Conservation (phyloP, 2,113 vertebrate species). For the Sula dactylatra region DNA sequence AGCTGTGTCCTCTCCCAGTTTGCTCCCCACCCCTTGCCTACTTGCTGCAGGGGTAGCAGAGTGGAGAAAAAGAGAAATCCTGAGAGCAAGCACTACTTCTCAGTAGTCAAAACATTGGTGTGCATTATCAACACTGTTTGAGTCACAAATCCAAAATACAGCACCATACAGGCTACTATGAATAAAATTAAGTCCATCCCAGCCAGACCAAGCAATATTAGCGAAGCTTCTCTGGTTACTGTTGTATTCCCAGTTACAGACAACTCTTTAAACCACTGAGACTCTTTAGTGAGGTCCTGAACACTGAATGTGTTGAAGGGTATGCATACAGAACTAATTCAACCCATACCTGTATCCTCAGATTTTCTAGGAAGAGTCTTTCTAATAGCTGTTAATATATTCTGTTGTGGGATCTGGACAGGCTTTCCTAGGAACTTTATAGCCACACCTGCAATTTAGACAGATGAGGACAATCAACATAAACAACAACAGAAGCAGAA, state of each 20-base stretch:
- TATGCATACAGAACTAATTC: background rate
- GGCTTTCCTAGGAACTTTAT: background rate
- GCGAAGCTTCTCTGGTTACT: background rate
- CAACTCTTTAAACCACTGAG: background rate
- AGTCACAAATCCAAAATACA: background rate
- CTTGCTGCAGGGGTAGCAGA: background rate
- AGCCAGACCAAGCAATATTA: background rate
- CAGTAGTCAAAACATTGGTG: background rate
- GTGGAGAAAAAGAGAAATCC: background rate
- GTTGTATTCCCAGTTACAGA: background rate
- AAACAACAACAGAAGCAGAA: conserved; percentile 44
- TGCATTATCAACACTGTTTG: background rate
- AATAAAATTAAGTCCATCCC: background rate
- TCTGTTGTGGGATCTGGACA: background rate
- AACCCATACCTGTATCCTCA: background rate
- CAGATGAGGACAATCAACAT: conserved; percentile 10
- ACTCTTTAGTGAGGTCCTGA: background rate
- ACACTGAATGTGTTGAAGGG: background rate
- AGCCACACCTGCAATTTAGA: conserved; percentile 8
- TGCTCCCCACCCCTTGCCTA: background rate
- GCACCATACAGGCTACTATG: background rate
- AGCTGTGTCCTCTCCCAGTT: background rate
- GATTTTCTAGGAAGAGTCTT: background rate
- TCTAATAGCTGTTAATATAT: background rate
- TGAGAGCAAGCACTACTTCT: background rate